These are phyloP conservation scores for Hyalella azteca DNA, from an alignment of 2,888 invertebrate species.

Conservation along the genomic window DNA sequence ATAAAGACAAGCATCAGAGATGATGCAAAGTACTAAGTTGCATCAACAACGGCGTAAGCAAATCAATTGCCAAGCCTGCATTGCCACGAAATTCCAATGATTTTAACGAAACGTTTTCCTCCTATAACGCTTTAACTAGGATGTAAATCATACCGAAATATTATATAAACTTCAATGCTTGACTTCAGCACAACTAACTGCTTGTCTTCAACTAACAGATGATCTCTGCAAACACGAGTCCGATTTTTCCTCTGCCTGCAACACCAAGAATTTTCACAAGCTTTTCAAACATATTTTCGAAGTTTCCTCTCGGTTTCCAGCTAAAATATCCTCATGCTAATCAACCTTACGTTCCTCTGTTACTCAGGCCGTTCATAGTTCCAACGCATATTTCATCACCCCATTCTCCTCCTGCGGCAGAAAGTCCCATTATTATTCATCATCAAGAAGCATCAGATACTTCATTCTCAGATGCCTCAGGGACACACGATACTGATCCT, in stretches of 20 bases:
- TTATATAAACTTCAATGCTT: no score
- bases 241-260: not conserved
- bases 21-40: no score
- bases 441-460: not conserved
- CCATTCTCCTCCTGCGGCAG: not conserved
- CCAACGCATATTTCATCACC: not conserved
- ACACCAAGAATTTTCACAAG: not conserved
- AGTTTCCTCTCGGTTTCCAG: constrained; percentile 24
- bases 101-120: no score
- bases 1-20: no score
- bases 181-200: constrained; percentile 11
- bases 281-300: not conserved
- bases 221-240: no score
- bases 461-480: not conserved
- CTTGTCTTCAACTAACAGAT: not conserved
- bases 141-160: no score
- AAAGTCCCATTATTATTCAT: constrained; percentile 18
- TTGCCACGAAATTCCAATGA: no score
- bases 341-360: not conserved
- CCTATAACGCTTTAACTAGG: no score
- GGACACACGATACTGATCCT: not conserved
- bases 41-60: no score
- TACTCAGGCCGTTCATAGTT: not conserved
- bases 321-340: not conserved
- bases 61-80: no score